Conservation (phyloP, 2,888 invertebrate genomes). For the Chironomus tentans region DNA sequence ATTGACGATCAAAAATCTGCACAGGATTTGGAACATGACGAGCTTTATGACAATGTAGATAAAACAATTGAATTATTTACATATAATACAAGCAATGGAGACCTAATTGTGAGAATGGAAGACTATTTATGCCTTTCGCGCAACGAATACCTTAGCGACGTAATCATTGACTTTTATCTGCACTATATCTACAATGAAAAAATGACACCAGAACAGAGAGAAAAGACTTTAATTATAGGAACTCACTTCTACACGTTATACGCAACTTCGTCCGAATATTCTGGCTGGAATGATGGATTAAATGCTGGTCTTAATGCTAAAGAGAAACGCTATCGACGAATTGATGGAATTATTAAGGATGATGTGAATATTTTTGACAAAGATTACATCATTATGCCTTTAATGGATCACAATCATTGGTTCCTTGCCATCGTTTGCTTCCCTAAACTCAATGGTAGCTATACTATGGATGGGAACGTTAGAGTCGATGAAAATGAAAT, state of each 20-base stretch:
- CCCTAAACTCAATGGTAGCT: conserved; percentile 68
- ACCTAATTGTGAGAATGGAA: conserved; percentile 83
- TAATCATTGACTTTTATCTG: conserved; percentile 94
- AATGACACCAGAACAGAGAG: conserved; percentile 59
- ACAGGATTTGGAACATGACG: no score
- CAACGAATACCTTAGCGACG: conserved; percentile 93
- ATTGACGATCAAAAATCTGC: no score
- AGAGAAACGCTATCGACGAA: conserved; percentile 77
- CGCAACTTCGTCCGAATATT: conserved; percentile 58
- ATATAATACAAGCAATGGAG: conserved; percentile 48
- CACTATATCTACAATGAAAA: conserved; percentile 70
- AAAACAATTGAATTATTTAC: not conserved
- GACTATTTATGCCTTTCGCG: conserved; percentile 85
- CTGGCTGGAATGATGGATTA: conserved; percentile 51
- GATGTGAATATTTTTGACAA: conserved; percentile 93
- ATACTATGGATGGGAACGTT: conserved; percentile 49
- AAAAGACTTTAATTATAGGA: conserved; percentile 86
- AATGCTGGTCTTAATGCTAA: conserved; percentile 55
- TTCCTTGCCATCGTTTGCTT: conserved; percentile 94
- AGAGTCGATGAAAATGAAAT: conserved; percentile 37
- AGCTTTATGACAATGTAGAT: not conserved
- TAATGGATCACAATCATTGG: conserved; percentile 98
- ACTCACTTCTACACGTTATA: conserved; percentile 93
- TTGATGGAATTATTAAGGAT: conserved; percentile 47
- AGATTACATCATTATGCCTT: conserved; percentile 93